phyloP scores from a whole-genome alignment of 2,113 vertebrate species.

The Heterotis niloticus region DNA sequence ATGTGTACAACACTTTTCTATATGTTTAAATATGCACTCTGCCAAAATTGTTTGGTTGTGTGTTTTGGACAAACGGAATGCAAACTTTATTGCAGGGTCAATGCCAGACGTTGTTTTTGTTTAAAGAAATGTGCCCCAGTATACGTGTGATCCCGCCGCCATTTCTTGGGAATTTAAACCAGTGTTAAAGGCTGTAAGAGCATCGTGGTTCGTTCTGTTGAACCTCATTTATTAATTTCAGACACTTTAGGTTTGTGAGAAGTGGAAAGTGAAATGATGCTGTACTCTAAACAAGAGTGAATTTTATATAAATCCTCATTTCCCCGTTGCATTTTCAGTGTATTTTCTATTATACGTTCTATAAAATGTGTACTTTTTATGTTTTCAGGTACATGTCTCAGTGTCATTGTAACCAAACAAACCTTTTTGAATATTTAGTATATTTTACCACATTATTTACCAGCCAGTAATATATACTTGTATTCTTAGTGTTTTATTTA shows the following conservation, averaged over 20 bases:
- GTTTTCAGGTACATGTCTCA: neutral
- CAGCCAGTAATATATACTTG: neutral
- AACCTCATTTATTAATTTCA: neutral
- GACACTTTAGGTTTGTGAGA: neutral
- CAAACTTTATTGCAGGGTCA: constrained; percentile 27
- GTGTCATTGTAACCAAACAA: neutral
- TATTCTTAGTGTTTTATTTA: neutral
- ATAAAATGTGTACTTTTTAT: neutral
- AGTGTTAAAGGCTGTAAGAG: neutral
- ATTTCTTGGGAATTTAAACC: neutral
- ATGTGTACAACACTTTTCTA: constrained; percentile 41
- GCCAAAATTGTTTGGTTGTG: constrained; percentile 26
- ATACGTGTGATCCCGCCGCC: neutral
- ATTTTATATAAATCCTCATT: constrained; percentile 8
- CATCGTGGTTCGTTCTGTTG: neutral
- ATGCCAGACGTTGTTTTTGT: neutral
- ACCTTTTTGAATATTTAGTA: neutral
- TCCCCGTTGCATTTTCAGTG: neutral
- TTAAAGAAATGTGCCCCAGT: neutral
- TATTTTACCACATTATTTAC: neutral
- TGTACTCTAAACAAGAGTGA: constrained; percentile 43
- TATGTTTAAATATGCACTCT: constrained; percentile 38
- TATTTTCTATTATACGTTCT: neutral
- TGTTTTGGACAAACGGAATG: constrained; percentile 25
- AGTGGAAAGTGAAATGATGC: constrained; percentile 32